Evolutionary conservation across 2,113 vertebrate genomes (phyloP).

Genomic region (Stigmatopora argus): DNA sequence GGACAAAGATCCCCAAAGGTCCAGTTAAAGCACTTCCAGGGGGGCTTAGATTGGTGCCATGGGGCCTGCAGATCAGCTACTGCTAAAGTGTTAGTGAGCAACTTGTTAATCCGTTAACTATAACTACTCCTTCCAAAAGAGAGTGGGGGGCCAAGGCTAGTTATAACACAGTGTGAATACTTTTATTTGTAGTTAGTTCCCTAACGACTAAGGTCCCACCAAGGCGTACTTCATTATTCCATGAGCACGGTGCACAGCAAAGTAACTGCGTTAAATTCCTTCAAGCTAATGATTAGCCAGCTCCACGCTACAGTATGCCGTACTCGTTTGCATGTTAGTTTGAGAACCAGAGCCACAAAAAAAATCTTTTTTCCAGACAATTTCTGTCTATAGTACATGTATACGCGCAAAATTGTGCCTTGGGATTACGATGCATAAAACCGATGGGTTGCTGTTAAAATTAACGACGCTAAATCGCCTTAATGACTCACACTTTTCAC

Average conservation of each 20-base stretch:
- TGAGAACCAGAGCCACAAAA: neutral
- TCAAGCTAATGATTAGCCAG: neutral
- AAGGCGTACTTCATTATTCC: neutral
- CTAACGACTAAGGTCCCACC: neutral
- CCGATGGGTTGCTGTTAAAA: neutral
- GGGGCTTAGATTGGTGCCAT: conserved; percentile 37
- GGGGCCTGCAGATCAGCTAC: conserved; percentile 38
- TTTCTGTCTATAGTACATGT: neutral
- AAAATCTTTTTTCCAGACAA: neutral
- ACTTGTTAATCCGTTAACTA: conserved; percentile 24
- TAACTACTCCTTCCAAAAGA: neutral
- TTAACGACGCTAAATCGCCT: neutral
- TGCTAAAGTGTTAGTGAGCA: conserved; percentile 34
- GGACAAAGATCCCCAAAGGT: conserved; percentile 49
- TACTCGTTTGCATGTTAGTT: neutral
- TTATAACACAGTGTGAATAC: neutral
- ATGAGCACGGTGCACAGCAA: neutral
- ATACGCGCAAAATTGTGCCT: too few species aligned
- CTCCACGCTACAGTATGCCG: neutral
- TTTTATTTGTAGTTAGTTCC: neutral
- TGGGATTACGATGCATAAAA: too few species aligned
- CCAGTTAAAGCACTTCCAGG: conserved; percentile 54
- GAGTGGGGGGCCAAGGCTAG: neutral
- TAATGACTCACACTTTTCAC: conserved; percentile 1
- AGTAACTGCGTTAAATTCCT: neutral